phyloP scores from a whole-genome alignment of 2,113 vertebrate species.

The Equus przewalskii region DNA sequence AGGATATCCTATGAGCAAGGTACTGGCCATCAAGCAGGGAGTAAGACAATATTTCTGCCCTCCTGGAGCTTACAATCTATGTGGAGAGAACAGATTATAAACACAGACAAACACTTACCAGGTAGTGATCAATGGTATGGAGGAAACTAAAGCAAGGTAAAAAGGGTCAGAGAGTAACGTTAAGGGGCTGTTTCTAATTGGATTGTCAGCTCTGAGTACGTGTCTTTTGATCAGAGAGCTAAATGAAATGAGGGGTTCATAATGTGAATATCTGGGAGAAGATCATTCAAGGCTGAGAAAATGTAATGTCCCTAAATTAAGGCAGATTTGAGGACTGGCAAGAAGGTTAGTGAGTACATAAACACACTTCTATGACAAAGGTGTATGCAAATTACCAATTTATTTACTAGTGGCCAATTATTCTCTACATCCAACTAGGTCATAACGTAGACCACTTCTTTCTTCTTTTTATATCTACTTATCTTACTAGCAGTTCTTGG shows the following conservation, averaged over 20 bases:
- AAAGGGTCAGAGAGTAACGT: background rate
- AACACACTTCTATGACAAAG: background rate
- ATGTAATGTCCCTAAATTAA: background rate
- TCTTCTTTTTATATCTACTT: background rate
- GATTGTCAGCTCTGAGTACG: background rate
- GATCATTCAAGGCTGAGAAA: background rate
- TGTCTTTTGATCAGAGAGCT: background rate
- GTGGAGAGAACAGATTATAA: background rate
- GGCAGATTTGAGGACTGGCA: background rate
- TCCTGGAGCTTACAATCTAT: background rate
- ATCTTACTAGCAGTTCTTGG: background rate
- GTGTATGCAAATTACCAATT: fast-evolving
- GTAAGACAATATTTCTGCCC: background rate
- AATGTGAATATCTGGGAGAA: background rate
- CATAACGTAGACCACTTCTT: too few species aligned
- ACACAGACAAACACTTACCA: background rate
- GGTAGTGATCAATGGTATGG: background rate
- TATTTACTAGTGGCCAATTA: background rate
- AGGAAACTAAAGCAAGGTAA: background rate
- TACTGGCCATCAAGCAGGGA: background rate
- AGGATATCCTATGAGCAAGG: background rate
- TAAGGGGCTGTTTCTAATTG: background rate
- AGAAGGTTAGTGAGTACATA: background rate
- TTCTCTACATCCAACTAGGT: background rate
- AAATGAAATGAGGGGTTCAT: background rate